Percentiles rank a stretch among this genome's conserved stretches.
These are phyloP conservation scores for Conus canariensis DNA, from an alignment of 2,888 invertebrate species.

Conservation along the genomic window DNA sequence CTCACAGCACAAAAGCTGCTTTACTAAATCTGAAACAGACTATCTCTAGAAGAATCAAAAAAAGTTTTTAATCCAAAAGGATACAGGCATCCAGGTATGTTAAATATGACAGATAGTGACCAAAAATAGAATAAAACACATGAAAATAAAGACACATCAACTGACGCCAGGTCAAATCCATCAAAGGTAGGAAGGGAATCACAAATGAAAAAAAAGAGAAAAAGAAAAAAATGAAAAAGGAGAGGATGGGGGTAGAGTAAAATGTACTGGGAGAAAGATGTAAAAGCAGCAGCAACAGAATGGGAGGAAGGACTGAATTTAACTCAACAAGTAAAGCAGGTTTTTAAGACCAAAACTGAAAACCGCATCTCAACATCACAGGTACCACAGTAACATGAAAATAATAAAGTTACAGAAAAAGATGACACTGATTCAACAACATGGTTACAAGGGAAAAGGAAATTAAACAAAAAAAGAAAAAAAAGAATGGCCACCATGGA, in stretches of 20 bases:
- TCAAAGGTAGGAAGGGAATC: neutral
- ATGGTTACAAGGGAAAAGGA: neutral
- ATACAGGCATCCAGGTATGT: neutral
- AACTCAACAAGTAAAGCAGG: constrained; percentile 1
- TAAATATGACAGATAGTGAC: neutral
- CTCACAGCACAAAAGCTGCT: no score
- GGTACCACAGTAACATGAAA: neutral
- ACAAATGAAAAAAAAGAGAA: neutral
- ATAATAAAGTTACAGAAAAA: neutral
- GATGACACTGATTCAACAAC: neutral
- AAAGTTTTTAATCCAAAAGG: neutral
- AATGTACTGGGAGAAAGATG: neutral
- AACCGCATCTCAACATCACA: neutral
- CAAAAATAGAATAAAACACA: neutral
- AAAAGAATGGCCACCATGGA: constrained; percentile 36
- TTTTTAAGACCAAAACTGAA: neutral
- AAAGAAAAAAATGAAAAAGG: neutral
- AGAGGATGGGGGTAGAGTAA: neutral
- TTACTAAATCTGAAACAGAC: no score
- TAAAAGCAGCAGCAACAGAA: constrained; percentile 28
- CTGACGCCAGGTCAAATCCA: neutral
- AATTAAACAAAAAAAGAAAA: neutral
- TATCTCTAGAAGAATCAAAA: neutral
- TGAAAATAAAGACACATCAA: neutral
- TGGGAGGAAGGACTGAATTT: neutral